A percentile compares a stretch with the other conserved stretches of the same genome.
Conservation (phyloP, 2,113 vertebrate species). For the Sphaerodactylus townsendi region DNA sequence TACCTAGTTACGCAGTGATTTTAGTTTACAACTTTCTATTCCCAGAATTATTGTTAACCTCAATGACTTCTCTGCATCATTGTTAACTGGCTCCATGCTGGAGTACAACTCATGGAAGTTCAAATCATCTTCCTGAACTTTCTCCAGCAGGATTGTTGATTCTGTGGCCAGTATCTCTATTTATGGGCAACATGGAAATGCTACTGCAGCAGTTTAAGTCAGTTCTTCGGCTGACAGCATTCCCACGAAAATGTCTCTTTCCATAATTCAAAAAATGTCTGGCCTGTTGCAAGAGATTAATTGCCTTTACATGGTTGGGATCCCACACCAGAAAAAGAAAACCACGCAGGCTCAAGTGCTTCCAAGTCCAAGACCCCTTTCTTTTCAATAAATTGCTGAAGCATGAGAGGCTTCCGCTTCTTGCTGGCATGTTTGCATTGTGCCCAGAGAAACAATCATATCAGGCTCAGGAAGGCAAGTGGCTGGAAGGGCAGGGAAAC, state of each 20-base stretch:
- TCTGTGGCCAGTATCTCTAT: not conserved
- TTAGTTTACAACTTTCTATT: not conserved
- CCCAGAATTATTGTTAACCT: not conserved
- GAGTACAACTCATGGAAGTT: not conserved
- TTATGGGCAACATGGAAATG: not conserved
- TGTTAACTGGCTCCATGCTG: not conserved
- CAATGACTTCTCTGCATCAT: not conserved
- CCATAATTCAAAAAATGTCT: slow-evolving; percentile 22
- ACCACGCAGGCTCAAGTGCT: slow-evolving; percentile 40
- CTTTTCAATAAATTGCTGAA: slow-evolving; percentile 74
- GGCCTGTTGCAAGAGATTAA: slow-evolving; percentile 38
- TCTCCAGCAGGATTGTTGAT: not conserved
- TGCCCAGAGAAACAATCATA: slow-evolving; percentile 83
- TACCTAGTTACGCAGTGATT: not conserved
- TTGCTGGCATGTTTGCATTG: slow-evolving; percentile 74
- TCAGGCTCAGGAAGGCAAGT: slow-evolving; percentile 78
- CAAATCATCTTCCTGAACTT: not conserved
- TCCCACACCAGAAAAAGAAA: slow-evolving; percentile 62
- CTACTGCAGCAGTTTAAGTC: not conserved
- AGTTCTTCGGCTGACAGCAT: not conserved
- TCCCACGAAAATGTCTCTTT: slow-evolving; percentile 32
- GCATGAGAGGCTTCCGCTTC: slow-evolving; percentile 78
- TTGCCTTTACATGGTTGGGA: slow-evolving; percentile 34
- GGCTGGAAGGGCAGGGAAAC: slow-evolving; percentile 75
- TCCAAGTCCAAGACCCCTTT: slow-evolving; percentile 70